Percentiles rank a stretch among this genome's conserved stretches.
Conservation (phyloP, 2,888 invertebrate genomes). For the Diarsia rubi region DNA sequence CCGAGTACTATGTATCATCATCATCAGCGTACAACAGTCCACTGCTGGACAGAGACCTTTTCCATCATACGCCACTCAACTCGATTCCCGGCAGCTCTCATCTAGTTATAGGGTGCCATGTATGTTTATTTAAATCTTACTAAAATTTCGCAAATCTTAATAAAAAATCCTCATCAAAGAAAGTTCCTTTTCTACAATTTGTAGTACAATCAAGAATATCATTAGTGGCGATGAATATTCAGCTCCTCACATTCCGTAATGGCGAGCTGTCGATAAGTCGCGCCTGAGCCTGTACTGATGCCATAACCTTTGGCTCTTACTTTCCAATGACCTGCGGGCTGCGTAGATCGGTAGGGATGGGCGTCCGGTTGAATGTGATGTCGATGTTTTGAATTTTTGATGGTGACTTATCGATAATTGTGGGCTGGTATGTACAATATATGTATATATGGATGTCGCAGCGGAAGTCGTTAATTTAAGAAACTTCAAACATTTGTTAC, state of each 20-base stretch:
- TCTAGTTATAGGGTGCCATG: no score
- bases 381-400: conserved; percentile 50
- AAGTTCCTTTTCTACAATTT: conserved; percentile 11
- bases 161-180: not conserved
- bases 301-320: conserved; percentile 83
- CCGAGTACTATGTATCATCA: no score
- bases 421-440: not conserved
- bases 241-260: conserved; percentile 52
- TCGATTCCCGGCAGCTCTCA: no score
- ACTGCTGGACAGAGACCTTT: no score
- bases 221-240: conserved; percentile 60
- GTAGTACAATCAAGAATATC: conserved; percentile 28
- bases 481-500: no score
- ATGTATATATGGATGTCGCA: no score
- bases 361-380: conserved; percentile 5
- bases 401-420: not conserved
- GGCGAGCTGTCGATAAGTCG: conserved; percentile 61
- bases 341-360: conserved; percentile 71
- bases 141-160: not conserved
- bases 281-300: conserved; percentile 58
- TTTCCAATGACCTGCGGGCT: conserved; percentile 83
- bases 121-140: not conserved
- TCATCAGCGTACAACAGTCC: no score
- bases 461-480: no score
- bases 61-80: no score